Base-by-base conservation (phyloP, 2,797 vertebrate species). In the Microctenopoma lineatum region DNA sequence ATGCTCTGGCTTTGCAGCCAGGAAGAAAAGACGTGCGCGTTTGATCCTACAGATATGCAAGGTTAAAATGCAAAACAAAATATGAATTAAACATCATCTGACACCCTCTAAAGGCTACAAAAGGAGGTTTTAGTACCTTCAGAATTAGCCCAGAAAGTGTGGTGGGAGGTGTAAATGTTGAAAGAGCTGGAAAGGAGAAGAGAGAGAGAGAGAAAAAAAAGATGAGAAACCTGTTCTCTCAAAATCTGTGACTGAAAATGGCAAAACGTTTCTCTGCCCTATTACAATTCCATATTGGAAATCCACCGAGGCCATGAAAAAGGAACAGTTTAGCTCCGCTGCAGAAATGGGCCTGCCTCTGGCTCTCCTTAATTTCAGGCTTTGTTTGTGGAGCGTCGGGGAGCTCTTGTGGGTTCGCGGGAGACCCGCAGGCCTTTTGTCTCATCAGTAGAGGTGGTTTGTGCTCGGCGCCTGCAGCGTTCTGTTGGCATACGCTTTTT, bases 291-390 rank as follows among this genome's bases (percentile, higher is more conserved):
- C 75, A 55, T 55, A 59, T 56, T 51, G 64, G 70, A 83, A 90
- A 88, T 91, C 84, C 89, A 79, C 79, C 11, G 79, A 89, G 85
- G 81, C 87, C 82, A 80, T 82, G 77, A 79, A 84, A 90, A 83
- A 87, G 84, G 87, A 92, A 89, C 89, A 84, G 88, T 91, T 91
- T 81, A 89, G 81, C 83, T 85, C 45, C 71, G 79, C 75, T 87
- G 86, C 81, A 83, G 81, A 84, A 88, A 81, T 59, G 67, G 86
- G 86, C 87, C 84, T 89, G 92, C 92, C 88, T 88, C 83, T 63
- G 89, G 93, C 92, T 85, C 83, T 81, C 88, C 90, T 90, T 92
- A 92, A 93, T 93, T 93, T 91, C 90, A 91, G 89, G 87, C 90
- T 94, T 93, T 94, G 92, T 94, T 94, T 94, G 89, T 71, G 84